A percentile compares a stretch with the other conserved stretches of the same genome.
phyloP scores from a whole-genome alignment of 2,888 invertebrate genomes.

The Stenurella melanura region DNA sequence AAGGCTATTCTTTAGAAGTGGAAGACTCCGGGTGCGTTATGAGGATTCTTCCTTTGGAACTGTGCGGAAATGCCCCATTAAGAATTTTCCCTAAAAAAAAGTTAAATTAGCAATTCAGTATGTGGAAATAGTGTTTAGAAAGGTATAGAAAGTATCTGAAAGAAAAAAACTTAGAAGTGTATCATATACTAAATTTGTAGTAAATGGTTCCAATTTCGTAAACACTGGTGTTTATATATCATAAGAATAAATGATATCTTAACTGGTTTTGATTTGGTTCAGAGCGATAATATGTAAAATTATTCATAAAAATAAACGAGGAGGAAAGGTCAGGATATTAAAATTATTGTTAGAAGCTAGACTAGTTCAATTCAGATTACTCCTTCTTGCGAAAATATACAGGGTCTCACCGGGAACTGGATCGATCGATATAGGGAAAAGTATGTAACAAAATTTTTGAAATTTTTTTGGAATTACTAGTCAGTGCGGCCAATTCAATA shows the following conservation, averaged over 20 bases:
- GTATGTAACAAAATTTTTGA: too few species aligned
- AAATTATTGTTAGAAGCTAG: background rate
- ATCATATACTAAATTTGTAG: background rate
- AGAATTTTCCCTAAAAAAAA: background rate
- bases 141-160: background rate
- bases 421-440: too few species aligned
- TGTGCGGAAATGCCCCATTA: background rate
- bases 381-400: too few species aligned
- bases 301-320: slow-evolving; percentile 10
- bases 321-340: slow-evolving; percentile 1
- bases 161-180: background rate
- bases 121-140: too few species aligned
- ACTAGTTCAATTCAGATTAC: too few species aligned
- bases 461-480: too few species aligned
- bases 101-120: background rate
- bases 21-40: slow-evolving; percentile 13
- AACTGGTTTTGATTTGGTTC: slow-evolving; percentile 36
- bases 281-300: background rate
- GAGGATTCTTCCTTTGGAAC: background rate
- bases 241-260: background rate
- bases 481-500: too few species aligned
- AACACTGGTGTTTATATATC: background rate
- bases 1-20: slow-evolving; percentile 32
- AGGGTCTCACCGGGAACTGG: too few species aligned
- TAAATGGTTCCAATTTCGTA: background rate